phyloP scores from a whole-genome alignment of 2,113 vertebrate species.

The Hassar affinis region DNA sequence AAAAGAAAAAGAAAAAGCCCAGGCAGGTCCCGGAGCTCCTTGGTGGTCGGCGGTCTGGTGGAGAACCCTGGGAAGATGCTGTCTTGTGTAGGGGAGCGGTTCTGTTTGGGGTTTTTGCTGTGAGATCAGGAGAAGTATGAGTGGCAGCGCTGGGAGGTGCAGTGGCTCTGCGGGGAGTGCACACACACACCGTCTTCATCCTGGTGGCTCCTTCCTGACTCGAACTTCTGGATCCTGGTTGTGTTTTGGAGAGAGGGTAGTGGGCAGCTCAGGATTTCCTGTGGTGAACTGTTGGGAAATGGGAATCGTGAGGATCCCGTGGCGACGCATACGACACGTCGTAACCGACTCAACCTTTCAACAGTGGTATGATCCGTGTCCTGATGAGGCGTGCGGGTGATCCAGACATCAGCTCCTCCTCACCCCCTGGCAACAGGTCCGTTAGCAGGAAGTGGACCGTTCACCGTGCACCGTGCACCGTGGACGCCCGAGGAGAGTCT shows the following conservation, averaged over 20 bases:
- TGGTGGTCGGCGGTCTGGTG: too few relatives aligned
- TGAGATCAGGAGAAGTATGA: too few relatives aligned
- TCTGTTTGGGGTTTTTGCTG: too few relatives aligned
- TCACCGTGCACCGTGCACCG: background rate
- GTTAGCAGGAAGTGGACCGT: background rate
- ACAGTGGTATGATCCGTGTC: background rate
- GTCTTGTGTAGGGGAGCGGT: too few relatives aligned
- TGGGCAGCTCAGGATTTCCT: background rate
- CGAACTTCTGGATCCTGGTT: background rate
- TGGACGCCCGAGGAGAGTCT: background rate
- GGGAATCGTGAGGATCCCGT: too few relatives aligned
- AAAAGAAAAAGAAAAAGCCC: too few relatives aligned
- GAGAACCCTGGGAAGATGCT: too few relatives aligned
- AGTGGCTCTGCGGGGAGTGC: background rate
- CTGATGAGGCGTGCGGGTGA: background rate
- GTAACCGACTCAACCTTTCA: background rate
- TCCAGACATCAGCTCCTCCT: background rate
- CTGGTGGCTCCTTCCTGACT: background rate
- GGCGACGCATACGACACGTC: background rate
- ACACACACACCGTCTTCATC: background rate
- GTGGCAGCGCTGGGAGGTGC: too few relatives aligned
- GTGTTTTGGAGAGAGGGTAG: too few relatives aligned
- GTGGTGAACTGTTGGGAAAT: background rate
- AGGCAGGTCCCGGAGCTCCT: too few relatives aligned
- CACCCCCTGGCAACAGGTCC: background rate